These are phyloP conservation scores for Erinaceus europaeus DNA, from an alignment of 2,113 vertebrate species.

Conservation along the genomic window DNA sequence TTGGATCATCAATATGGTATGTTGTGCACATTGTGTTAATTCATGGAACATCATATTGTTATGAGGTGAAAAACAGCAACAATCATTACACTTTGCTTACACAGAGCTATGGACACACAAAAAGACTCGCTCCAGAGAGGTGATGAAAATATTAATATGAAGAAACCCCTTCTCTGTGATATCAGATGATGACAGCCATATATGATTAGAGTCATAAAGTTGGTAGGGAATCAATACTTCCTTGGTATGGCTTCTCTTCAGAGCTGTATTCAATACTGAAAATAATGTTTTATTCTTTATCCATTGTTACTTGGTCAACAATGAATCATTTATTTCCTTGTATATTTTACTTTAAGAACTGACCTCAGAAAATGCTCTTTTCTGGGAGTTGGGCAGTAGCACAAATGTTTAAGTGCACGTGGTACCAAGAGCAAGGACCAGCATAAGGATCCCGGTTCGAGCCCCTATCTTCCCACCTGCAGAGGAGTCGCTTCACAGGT, in stretches of 20 bases:
- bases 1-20: conserved; percentile 33
- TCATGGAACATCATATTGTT: conserved; percentile 47
- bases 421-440: too few relatives aligned
- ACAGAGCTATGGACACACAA: conserved; percentile 15
- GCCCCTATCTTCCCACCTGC: too few relatives aligned
- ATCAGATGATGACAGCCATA: conserved; percentile 2
- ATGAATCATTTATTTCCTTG: conserved; percentile 17
- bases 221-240: conserved; percentile 41
- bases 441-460: too few relatives aligned
- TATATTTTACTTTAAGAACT: background rate
- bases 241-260: conserved; percentile 1
- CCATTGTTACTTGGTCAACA: background rate
- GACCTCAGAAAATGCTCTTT: background rate
- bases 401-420: too few relatives aligned
- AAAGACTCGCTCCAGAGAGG: background rate
- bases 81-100: conserved; percentile 42
- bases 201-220: background rate
- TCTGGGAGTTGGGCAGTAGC: too few relatives aligned
- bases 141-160: conserved; percentile 38
- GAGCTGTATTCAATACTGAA: conserved; percentile 18
- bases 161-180: background rate
- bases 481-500: too few relatives aligned
- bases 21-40: conserved; percentile 13
- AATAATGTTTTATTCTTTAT: conserved; percentile 24
- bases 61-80: conserved; percentile 39